Percentiles rank a stretch among this genome's conserved stretches.
Evolutionary conservation across 1,140 invertebrate species (phyloP).

Genomic region (Gonatopus flavifemur): DNA sequence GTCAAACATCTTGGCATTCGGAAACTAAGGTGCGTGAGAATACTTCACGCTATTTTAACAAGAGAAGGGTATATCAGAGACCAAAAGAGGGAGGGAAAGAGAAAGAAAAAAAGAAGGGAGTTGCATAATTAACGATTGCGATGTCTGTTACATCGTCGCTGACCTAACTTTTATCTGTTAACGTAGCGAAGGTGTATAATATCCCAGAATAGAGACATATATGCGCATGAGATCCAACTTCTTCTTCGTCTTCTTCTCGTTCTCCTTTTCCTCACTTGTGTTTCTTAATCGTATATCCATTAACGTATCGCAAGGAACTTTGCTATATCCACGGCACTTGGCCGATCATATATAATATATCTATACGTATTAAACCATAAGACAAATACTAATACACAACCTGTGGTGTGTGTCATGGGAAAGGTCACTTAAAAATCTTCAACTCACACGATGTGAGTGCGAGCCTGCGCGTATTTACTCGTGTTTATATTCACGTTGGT

Average conservation of each 20-base stretch:
- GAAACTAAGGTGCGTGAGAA: slow-evolving; percentile 42
- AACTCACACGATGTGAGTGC: slow-evolving; percentile 9
- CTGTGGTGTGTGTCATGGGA: slow-evolving; percentile 38
- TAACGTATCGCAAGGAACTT: too few species aligned
- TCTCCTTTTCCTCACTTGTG: slow-evolving; percentile 4
- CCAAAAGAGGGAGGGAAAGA: slow-evolving; percentile 2
- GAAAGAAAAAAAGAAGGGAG: slow-evolving; percentile 24
- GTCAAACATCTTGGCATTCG: too few species aligned
- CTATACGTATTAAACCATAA: too few species aligned
- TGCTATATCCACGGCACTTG: too few species aligned
- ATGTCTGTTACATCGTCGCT: slow-evolving; percentile 29
- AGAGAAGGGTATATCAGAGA: slow-evolving; percentile 12
- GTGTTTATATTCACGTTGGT: background rate
- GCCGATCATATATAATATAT: too few species aligned
- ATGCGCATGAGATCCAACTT: slow-evolving; percentile 3
- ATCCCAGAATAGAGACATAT: slow-evolving; percentile 23
- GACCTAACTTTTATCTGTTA: too few species aligned
- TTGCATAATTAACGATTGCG: slow-evolving; percentile 47
- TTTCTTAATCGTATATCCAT: background rate
- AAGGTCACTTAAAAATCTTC: slow-evolving; percentile 43
- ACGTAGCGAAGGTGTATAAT: too few species aligned
- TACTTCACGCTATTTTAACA: slow-evolving; percentile 24
- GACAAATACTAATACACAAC: too few species aligned
- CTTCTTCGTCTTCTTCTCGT: slow-evolving; percentile 14
- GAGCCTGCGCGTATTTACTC: background rate